Evolutionary conservation across 2,797 vertebrate genomes (phyloP).

Genomic region (Rousettus madagascariensis): DNA sequence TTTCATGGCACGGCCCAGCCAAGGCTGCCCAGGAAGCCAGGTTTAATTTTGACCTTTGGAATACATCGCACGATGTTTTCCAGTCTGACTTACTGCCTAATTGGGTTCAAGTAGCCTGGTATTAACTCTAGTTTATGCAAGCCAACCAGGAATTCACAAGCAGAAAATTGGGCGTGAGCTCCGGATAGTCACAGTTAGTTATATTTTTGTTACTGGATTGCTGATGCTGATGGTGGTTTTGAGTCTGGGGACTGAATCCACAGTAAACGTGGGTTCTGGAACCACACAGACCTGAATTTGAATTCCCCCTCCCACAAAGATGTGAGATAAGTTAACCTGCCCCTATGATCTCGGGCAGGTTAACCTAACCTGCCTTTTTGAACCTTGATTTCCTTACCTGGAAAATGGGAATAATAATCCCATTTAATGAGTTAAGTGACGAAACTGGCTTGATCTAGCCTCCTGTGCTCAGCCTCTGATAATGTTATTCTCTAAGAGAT

Average conservation of each 20-base stretch:
- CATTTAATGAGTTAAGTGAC: neutral
- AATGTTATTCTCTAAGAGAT: neutral
- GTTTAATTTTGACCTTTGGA: slow-evolving; percentile 75
- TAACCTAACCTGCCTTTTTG: neutral
- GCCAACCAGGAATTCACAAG: neutral
- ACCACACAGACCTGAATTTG: neutral
- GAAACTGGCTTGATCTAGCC: neutral
- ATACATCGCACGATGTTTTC: slow-evolving; percentile 62
- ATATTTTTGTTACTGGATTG: neutral
- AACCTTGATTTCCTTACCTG: neutral
- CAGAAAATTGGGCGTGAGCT: slow-evolving; percentile 9
- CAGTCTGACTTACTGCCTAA: slow-evolving; percentile 61
- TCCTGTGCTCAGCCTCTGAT: neutral
- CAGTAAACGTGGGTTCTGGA: neutral
- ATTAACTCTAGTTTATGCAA: slow-evolving; percentile 50
- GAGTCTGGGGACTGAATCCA: neutral
- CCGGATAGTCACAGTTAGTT: neutral
- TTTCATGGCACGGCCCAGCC: neutral
- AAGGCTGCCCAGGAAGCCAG: slow-evolving; percentile 18
- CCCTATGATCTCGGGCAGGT: neutral
- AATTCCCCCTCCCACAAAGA: neutral
- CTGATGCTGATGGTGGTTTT: neutral
- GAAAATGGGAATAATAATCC: neutral
- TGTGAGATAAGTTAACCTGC: neutral
- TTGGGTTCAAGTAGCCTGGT: slow-evolving; percentile 60